Base-by-base conservation (phyloP, 64 coral and sea anemone species). In the Pachyseris speciosa region DNA sequence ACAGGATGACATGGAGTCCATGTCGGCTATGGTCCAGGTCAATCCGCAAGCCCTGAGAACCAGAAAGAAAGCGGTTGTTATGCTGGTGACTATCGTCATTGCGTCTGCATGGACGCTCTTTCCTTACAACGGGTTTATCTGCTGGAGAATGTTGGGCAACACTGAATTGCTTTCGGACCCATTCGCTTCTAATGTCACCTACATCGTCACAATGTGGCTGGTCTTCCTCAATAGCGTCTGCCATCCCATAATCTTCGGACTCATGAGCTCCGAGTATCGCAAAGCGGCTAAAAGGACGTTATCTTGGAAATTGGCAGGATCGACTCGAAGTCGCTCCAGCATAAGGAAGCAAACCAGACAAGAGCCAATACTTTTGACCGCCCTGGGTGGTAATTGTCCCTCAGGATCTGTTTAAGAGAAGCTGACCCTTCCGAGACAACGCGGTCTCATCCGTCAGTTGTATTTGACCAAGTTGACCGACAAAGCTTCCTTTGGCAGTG, bases 181-280 rank as follows among this genome's bases (percentile, higher is more conserved):
- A 1, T 69, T 27, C 13, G 39, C 81, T 29, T 9, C 60, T 13
- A 96, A 96, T 64, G 57, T 92, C 7, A 24, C 40, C 5, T 78
- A 38, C 28, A 50, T 79, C 7, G 48, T 93, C 3, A 63, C 24
- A 4, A 8, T 72, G 38, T 96, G 90, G 94, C 39, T 96, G 29
- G 10, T 72, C 9, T 96, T 86, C 40, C 90, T 90, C 38, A 96
- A 77, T 15, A 88, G 89, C 4, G 79, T 61, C 3, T 93, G 78
- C 22, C 95, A 96, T 75, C 95, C 95, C 8, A 41, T 96, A 7
- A 93, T 96, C 36, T 96, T 93, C 44, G 84, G 95, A 0, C 36
- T 96, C 13, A 86, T 84, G 43, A 91, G 95, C 2, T 93, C 76
- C 16, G 60, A 96, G 30, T 96, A 96, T 61, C 85, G 95, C 8